Base-by-base conservation (phyloP, 2,888 invertebrate species). In the Siphonodentalium dalli region DNA sequence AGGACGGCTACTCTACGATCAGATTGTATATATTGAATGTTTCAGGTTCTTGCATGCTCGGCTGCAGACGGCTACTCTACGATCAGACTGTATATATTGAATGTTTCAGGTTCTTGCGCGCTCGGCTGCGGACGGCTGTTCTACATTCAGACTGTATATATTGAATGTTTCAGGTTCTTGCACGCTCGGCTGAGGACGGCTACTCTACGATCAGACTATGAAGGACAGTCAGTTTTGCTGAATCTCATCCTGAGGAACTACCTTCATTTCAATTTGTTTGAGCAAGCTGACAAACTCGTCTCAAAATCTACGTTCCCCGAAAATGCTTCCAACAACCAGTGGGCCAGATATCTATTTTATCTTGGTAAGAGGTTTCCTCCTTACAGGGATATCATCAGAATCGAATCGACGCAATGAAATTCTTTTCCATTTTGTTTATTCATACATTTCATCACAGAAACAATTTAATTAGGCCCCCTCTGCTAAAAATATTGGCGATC, bases 301-400 rank as follows among this genome's bases (percentile, higher is more conserved):
- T 91, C 94, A 58, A 99, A 98, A 82, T 94, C 95, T 13, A 91
- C 93, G 0, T 98, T 93, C 76, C 99, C 99, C 2, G 98, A 98
- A 83, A 89, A 89, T 65, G 97, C 96, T 1, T 94, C 95, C 77
- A 99, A 98, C 82, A 99, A 98, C 84, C 98, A 99, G 80, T 96
- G 96, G 93, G 98, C 99, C 4, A 87, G 99, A 77, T 98, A 93
- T 82, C 86, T 97, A 67, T 99, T 95, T 80, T 99, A 99, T 81
- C 86, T 97, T 75, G 85, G 83, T 82, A 48, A 49, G 71, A 60
- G 6, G 28, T 27, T 3, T 31, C 15, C n/a, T n/a, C n/a, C n/a
- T n/a, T n/a, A n/a, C n/a, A n/a, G n/a, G n/a, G n/a, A n/a, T n/a
- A n/a, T n/a, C n/a, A n/a, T n/a, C n/a, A n/a, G n/a, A n/a, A n/a